Percentiles rank a stretch among this genome's conserved stretches.
These are phyloP conservation scores for Diorhabda sublineata DNA, from an alignment of 1,140 invertebrate genomes.

Conservation along the genomic window DNA sequence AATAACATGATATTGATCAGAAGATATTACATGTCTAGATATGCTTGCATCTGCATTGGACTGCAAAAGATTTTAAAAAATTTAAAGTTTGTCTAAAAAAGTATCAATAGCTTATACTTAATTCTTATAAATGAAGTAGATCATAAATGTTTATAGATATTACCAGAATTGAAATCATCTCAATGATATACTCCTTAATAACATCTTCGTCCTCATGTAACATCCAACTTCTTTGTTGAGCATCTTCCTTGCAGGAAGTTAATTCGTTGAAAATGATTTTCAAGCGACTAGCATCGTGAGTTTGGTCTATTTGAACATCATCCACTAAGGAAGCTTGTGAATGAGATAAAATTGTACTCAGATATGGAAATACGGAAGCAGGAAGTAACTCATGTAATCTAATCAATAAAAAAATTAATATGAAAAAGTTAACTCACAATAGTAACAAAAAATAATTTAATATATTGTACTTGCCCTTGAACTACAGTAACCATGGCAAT, in stretches of 20 bases:
- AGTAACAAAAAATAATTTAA: slow-evolving; percentile 13
- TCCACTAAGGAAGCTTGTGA: slow-evolving; percentile 57
- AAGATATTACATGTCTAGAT: slow-evolving; percentile 70
- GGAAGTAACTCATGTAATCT: slow-evolving; percentile 57
- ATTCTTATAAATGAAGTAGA: too few species aligned
- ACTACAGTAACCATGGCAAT: slow-evolving; percentile 78
- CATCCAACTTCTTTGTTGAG: slow-evolving; percentile 90
- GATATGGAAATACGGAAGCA: slow-evolving; percentile 55
- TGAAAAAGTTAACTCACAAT: not conserved
- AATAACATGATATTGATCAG: slow-evolving; percentile 71
- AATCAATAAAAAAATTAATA: not conserved
- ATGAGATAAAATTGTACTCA: slow-evolving; percentile 52
- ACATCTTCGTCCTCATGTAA: slow-evolving; percentile 86
- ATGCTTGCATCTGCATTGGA: slow-evolving; percentile 81
- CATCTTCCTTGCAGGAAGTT: slow-evolving; percentile 84
- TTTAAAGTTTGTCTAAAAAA: too few species aligned
- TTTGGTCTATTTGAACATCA: slow-evolving; percentile 58
- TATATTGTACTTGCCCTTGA: slow-evolving; percentile 43
- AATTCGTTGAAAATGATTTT: slow-evolving; percentile 76
- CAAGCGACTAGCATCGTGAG: slow-evolving; percentile 74
- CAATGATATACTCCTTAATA: slow-evolving; percentile 77
- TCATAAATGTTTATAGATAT: slow-evolving; percentile 30
- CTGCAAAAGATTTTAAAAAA: slow-evolving; percentile 48
- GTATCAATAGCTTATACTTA: too few species aligned
- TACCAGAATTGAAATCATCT: slow-evolving; percentile 83